Conservation (phyloP, 2,113 vertebrate genomes). For the Tragelaphus scriptus region DNA sequence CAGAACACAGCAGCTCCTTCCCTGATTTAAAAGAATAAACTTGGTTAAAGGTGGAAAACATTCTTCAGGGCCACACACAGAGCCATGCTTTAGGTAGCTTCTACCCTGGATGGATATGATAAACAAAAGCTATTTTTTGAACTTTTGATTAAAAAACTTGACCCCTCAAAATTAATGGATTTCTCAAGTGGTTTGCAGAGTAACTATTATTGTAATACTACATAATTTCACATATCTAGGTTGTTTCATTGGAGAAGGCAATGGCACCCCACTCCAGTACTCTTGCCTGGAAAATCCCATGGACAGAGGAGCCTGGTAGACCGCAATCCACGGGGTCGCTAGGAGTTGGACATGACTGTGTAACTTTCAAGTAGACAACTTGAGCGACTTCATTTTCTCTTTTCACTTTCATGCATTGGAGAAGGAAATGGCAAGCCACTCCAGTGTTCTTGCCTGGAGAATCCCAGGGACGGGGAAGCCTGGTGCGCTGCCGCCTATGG, state of each 20-base stretch:
- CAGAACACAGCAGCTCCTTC: conserved; percentile 97
- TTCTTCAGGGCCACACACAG: neutral
- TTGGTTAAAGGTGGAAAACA: conserved; percentile 22
- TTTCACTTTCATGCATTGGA: too few species aligned
- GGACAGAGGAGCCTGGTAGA: too few species aligned
- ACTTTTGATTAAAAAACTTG: neutral
- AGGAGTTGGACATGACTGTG: too few species aligned
- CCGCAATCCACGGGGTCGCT: too few species aligned
- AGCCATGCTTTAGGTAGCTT: neutral
- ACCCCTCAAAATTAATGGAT: neutral
- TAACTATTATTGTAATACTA: neutral
- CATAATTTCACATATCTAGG: neutral
- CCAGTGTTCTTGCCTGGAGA: too few species aligned
- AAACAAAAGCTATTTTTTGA: neutral
- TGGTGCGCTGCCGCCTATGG: too few species aligned
- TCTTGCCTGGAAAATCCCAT: too few species aligned
- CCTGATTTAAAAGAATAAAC: conserved; percentile 81
- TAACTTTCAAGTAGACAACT: too few species aligned
- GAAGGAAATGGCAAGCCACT: too few species aligned
- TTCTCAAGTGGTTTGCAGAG: neutral
- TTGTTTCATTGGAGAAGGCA: neutral
- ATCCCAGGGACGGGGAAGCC: too few species aligned
- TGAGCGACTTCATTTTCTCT: too few species aligned
- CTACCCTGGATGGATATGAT: neutral
- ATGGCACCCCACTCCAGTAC: too few species aligned